These are phyloP conservation scores for Ploceus nigricollis DNA, from an alignment of 2,113 vertebrate genomes.

Conservation along the genomic window DNA sequence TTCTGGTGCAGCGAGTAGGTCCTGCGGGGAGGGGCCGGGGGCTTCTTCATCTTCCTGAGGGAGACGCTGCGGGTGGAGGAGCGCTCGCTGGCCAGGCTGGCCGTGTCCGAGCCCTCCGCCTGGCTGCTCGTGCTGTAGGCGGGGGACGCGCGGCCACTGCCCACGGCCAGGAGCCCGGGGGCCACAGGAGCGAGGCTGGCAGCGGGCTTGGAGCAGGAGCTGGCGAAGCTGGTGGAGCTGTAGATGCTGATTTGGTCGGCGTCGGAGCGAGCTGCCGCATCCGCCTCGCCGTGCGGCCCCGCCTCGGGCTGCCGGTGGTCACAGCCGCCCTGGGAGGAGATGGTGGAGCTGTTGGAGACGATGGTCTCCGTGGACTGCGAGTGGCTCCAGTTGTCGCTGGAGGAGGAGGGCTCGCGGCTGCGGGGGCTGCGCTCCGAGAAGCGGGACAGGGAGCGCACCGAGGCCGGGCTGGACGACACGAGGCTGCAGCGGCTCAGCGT, in stretches of 20 bases:
- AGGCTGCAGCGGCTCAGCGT: conserved; percentile 88
- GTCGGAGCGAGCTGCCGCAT: neutral
- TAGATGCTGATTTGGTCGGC: conserved; percentile 62
- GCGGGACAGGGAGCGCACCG: conserved; percentile 75
- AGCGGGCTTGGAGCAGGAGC: conserved; percentile 32
- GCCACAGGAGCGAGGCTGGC: fast-evolving
- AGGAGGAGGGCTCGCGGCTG: conserved; percentile 71
- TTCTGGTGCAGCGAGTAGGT: conserved; percentile 86
- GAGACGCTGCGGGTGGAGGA: conserved; percentile 81
- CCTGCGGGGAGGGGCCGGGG: conserved; percentile 81
- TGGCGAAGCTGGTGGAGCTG: conserved; percentile 49
- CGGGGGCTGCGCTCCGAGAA: conserved; percentile 62
- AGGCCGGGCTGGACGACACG: conserved; percentile 82
- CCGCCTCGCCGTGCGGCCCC: neutral
- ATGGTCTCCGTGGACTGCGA: conserved; percentile 90
- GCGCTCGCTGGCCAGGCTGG: conserved; percentile 73
- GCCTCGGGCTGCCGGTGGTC: conserved; percentile 62
- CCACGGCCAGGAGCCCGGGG: conserved; percentile 5
- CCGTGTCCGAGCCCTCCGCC: conserved; percentile 63
- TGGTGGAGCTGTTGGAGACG: conserved; percentile 85
- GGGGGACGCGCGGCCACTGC: conserved; percentile 20
- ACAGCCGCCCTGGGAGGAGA: conserved; percentile 81
- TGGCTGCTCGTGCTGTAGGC: conserved; percentile 55
- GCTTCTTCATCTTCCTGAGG: conserved; percentile 86
- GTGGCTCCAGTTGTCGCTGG: conserved; percentile 86